Percentiles rank a stretch among this genome's conserved stretches.
These are phyloP conservation scores for Dipus sagitta DNA, from an alignment of 2,797 vertebrate genomes.

Conservation along the genomic window DNA sequence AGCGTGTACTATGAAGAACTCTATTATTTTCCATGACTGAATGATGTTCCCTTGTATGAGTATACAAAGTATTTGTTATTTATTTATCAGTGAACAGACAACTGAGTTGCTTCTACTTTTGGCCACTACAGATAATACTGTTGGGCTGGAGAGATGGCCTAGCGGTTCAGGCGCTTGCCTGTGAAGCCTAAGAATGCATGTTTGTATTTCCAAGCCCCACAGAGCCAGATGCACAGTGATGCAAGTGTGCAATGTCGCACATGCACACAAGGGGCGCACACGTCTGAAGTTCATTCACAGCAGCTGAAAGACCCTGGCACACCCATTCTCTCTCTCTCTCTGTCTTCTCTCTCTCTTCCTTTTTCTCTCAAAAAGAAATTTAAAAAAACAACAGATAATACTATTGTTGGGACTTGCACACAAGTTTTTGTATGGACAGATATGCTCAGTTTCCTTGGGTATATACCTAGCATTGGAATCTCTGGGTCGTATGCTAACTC, in stretches of 20 bases:
- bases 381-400: not conserved
- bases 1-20: not conserved
- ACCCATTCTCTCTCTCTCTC: no score
- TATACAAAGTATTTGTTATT: not conserved
- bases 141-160: not conserved
- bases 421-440: not conserved
- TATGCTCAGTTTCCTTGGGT: not conserved
- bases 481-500: not conserved
- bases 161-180: no score
- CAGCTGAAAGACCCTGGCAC: no score
- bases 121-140: not conserved
- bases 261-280: no score
- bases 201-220: no score
- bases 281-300: no score
- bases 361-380: no score
- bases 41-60: not conserved
- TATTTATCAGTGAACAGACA: not conserved
- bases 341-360: no score
- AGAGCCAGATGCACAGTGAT: no score
- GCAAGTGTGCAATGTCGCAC: no score
- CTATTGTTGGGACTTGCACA: not conserved
- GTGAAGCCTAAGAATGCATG: no score
- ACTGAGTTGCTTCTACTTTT: not conserved
- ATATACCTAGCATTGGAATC: not conserved
- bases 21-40: not conserved